These are phyloP conservation scores for Melinaea menophilus DNA, from an alignment of 2,888 invertebrate genomes.

Conservation along the genomic window DNA sequence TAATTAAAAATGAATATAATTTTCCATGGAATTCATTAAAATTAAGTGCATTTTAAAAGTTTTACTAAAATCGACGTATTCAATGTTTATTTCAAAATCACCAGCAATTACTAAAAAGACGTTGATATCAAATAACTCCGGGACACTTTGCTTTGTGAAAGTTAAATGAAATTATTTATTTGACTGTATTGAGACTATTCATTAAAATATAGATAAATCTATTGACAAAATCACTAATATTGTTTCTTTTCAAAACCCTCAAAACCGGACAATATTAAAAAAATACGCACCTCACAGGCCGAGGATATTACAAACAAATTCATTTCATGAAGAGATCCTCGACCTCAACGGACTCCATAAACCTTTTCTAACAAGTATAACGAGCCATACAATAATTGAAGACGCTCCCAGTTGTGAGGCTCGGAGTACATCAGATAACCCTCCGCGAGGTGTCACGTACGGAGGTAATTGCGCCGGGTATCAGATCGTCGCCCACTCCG, in stretches of 20 bases:
- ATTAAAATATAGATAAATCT: slow-evolving; percentile 79
- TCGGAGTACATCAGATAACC: slow-evolving; percentile 38
- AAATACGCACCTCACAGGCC: too few species aligned
- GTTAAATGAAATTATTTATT: slow-evolving; percentile 63
- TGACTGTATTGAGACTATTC: slow-evolving; percentile 76
- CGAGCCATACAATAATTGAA: slow-evolving; percentile 51
- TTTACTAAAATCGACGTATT: slow-evolving; percentile 41
- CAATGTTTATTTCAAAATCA: slow-evolving; percentile 21
- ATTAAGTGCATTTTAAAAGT: slow-evolving; percentile 57
- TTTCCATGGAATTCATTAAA: slow-evolving; percentile 76
- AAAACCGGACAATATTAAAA: not conserved
- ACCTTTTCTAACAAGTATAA: slow-evolving; percentile 41
- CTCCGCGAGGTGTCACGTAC: slow-evolving; percentile 69
- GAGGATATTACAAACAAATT: not conserved
- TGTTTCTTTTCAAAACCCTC: slow-evolving; percentile 44
- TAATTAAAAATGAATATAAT: slow-evolving; percentile 76
- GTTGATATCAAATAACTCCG: slow-evolving; percentile 64
- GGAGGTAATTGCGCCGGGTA: slow-evolving; percentile 66
- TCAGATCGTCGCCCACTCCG: slow-evolving; percentile 67
- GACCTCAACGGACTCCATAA: slow-evolving; percentile 34
- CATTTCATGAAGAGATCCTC: slow-evolving; percentile 11
- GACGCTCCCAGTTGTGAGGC: slow-evolving; percentile 53
- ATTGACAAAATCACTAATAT: slow-evolving; percentile 65
- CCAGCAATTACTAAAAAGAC: slow-evolving; percentile 57
- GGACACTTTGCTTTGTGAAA: slow-evolving; percentile 53